These are phyloP conservation scores for Hippocampus zosterae DNA, from an alignment of 2,113 vertebrate species.

Conservation along the genomic window DNA sequence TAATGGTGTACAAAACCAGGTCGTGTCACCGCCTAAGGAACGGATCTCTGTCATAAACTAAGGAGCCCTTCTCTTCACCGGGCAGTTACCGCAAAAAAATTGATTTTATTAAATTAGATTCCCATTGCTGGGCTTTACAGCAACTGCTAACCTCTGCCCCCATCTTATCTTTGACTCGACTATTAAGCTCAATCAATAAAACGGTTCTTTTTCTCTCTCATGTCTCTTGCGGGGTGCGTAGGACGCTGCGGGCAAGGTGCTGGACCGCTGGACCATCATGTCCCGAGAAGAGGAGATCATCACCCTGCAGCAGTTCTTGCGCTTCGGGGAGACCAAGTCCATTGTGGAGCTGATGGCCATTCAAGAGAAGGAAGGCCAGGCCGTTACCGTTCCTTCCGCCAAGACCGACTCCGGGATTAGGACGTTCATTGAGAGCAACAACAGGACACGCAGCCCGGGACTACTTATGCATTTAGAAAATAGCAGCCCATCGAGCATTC, in stretches of 20 bases:
- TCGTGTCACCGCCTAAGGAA: neutral
- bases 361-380: constrained; percentile 99
- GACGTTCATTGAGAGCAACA: constrained; percentile 99
- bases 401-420: constrained; percentile 98
- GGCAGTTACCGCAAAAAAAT: constrained; percentile 26
- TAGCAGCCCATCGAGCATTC: constrained; percentile 96
- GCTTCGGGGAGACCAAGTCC: constrained; percentile 99
- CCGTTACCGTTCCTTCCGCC: constrained; percentile 93
- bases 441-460: constrained; percentile 93
- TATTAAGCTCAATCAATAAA: constrained; percentile 91
- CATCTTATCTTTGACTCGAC: constrained; percentile 49
- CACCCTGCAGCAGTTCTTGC: constrained; percentile 98
- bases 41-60: neutral
- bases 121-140: constrained; percentile 64
- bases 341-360: constrained; percentile 99
- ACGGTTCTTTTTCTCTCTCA: constrained; percentile 84
- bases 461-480: constrained; percentile 93
- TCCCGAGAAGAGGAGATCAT: constrained; percentile 99
- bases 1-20: neutral
- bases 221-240: constrained; percentile 78
- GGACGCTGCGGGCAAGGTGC: constrained; percentile 99
- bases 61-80: constrained; percentile 39
- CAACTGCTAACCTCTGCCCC: constrained; percentile 67
- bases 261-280: constrained; percentile 99
- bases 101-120: too few species aligned